Conservation (phyloP, 2,797 vertebrate species). For the Vireo griseus region DNA sequence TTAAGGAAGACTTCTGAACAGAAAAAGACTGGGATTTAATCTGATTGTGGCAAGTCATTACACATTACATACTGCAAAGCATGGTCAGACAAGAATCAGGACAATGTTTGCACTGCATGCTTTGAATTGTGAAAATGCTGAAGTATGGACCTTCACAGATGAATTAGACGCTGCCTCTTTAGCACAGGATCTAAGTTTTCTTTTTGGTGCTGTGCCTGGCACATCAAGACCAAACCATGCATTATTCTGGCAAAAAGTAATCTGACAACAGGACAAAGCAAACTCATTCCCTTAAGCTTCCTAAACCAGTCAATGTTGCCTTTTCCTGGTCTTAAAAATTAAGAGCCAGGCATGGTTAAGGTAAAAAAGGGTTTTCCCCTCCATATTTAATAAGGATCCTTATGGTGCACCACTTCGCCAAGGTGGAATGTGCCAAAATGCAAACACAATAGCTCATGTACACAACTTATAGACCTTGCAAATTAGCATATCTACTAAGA, state of each 20-base stretch:
- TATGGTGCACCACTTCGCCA: no score
- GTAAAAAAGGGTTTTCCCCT: no score
- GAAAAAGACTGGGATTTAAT: neutral
- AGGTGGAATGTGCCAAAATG: no score
- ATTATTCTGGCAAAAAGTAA: neutral
- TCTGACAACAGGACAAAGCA: neutral
- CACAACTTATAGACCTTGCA: no score
- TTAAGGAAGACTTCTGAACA: neutral
- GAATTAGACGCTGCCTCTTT: neutral
- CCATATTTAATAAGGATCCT: no score
- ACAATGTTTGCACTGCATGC: fast-evolving
- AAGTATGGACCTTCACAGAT: neutral
- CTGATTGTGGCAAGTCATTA: neutral
- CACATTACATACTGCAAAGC: neutral
- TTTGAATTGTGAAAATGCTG: neutral
- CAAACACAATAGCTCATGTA: no score
- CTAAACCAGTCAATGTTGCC: neutral
- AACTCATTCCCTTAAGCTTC: neutral
- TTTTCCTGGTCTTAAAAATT: no score
- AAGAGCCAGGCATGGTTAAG: no score
- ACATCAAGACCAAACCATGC: neutral
- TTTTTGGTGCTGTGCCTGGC: neutral
- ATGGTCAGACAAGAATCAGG: neutral
- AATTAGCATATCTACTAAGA: no score
- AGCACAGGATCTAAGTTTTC: neutral